Percentiles rank a stretch among this genome's conserved stretches.
These are phyloP conservation scores for Anguilla rostrata DNA, from an alignment of 2,113 vertebrate genomes.

Conservation along the genomic window DNA sequence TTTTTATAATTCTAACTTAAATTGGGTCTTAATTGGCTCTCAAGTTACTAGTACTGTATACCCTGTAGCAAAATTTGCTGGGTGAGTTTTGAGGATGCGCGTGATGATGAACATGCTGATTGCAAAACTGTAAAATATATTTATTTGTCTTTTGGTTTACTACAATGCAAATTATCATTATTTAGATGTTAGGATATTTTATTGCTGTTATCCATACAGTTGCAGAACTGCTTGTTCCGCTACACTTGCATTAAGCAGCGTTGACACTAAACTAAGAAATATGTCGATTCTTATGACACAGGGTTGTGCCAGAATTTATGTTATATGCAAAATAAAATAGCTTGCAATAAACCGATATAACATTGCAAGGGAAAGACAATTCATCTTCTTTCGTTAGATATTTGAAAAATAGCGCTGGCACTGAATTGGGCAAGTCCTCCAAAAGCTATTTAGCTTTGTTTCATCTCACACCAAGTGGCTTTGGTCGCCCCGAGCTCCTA, in stretches of 20 bases:
- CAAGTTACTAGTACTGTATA: neutral
- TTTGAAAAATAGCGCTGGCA: neutral
- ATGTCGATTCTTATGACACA: neutral
- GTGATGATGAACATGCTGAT: neutral
- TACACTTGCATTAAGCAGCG: neutral
- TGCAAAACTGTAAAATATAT: neutral
- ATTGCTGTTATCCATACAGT: neutral
- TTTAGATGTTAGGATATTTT: too few species aligned
- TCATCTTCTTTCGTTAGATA: neutral
- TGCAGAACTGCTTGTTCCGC: neutral
- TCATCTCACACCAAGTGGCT: neutral
- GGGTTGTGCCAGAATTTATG: neutral
- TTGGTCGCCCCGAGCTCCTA: neutral
- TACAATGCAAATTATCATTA: neutral
- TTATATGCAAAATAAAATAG: neutral
- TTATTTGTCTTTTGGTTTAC: neutral
- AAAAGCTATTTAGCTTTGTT: neutral
- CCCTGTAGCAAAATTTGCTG: neutral
- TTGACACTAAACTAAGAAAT: neutral
- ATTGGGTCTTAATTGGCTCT: neutral
- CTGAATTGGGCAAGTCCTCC: neutral
- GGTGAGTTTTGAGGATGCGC: neutral
- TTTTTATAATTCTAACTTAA: neutral
- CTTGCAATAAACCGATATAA: neutral
- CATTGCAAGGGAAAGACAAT: neutral